Base-by-base conservation (phyloP, 2,113 vertebrate species). In the Stercorarius parasiticus region DNA sequence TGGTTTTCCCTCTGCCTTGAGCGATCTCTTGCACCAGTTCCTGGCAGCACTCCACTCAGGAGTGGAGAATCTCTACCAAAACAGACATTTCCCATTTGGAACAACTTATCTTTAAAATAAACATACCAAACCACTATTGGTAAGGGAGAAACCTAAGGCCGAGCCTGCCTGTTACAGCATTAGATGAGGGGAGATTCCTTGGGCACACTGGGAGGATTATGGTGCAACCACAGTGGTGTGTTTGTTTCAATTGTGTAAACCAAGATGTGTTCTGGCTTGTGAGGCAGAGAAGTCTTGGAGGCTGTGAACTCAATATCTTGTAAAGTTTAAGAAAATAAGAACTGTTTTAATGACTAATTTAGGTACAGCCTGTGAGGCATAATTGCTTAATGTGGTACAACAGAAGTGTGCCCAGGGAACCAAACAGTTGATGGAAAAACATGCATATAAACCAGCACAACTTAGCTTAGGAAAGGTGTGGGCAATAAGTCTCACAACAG, bases 1-100 rank as follows among this genome's bases (percentile, higher is more conserved):
- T 10, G 10, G 11, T 34, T 88, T 90, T 86, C 15, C 16, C 15
- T 79, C 30, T 67, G 32, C 14, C 19, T 17, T 49, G 55, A 40
- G 40, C 0, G 4, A 50, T 59, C 32, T 64, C 84, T 78, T 82
- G 55, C 17, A 53, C n/a, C 38, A 29, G 32, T 14, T 93, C 19
- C n/a, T 40, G 30, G 25, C 34, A 77, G 36, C 53, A 66, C 53
- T 56, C 38, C 16, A 11, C 11, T 81, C 12, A 27, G 58, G 62
- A 40, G 10, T 38, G 47, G 30, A 65, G 12, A 61, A 66, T 77
- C 47, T 59, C 45, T 74, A 70, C n/a, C 19, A 74, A 70, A 94
- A 6, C 15, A 81, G 9, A 19, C 1, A 23, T 40, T 78, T 74
- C 23, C 27, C n/a, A 2, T 34, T 10, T 0, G 0, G 36, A 82